Evolutionary conservation across 2,888 invertebrate genomes (phyloP), one percentile per base, ranked within the genome.

Genomic region (Hyposoter dolosus): DNA sequence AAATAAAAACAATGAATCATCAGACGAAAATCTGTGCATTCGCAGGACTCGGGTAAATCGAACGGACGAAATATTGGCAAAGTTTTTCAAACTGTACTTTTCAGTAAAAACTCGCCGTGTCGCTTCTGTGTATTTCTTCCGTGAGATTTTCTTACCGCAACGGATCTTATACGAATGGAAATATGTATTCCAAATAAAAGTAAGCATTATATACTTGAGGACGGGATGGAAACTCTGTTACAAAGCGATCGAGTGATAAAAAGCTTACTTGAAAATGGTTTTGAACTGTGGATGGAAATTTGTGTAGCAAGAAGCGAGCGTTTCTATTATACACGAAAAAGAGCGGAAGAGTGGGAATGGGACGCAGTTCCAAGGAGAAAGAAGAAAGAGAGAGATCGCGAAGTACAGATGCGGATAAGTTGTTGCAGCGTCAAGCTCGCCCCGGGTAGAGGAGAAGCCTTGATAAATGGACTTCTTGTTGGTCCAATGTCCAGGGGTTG

Each of bases 401-500:
- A 47, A 56, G 28, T 45, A 53, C 68, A 40, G 68, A 87, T 77
- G 76, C n/a, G 84, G 63, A 72, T 83, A 84, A 85, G 75, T 72
- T 71, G 76, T 81, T 74, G 43, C 69, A 83, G 53, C 40, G 76
- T 53, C 69, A 19, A 69, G 82, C 66, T 72, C 60, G 15, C 82
- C 84, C 83, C 83, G 65, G 66, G 63, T 71, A 75, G 85, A 56
- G 86, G 65, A 66, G 82, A 76, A 75, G 82, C 84, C 84, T 89
- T 92, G 92, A 92, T 92, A 91, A 92, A 92, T 92, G 92, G 89
- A 90, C 90, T 91, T 89, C 89, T 91, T 90, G 89, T 89, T 82
- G 86, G 90, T 88, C 84, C 88, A 88, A 89, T 91, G 89, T 91
- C 89, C 89, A 72, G 84, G 83, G 85, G 83, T 77, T 86, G 82